These are phyloP conservation scores for Odontamblyopus rebecca DNA, from an alignment of 2,797 vertebrate genomes.

Conservation along the genomic window DNA sequence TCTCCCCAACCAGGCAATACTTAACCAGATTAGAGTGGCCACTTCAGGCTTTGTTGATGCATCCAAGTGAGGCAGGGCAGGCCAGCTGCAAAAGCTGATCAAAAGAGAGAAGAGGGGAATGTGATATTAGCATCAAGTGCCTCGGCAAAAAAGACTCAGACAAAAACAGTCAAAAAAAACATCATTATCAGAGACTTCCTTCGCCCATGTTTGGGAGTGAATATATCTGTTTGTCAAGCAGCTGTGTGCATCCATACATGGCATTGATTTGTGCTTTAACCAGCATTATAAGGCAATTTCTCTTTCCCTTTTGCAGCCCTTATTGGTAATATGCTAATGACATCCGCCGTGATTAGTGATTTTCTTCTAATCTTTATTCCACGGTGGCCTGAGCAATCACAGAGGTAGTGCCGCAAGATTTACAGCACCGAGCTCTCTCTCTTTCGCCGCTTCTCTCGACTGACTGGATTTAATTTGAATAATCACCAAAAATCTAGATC, in stretches of 20 bases:
- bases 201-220: constrained; percentile 75
- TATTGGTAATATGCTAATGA: constrained; percentile 97
- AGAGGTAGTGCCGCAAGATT: constrained; percentile 88
- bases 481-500: constrained; percentile 82
- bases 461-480: constrained; percentile 87
- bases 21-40: constrained; percentile 78
- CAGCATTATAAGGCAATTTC: constrained; percentile 83
- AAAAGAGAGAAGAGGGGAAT: constrained; percentile 76
- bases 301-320: constrained; percentile 80
- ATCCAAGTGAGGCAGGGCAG: constrained; percentile 75
- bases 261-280: constrained; percentile 84
- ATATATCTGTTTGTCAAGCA: constrained; percentile 81
- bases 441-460: constrained; percentile 77
- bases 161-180: constrained; percentile 77
- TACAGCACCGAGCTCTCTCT: constrained; percentile 82
- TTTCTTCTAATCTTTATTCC: constrained; percentile 95
- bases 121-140: constrained; percentile 79
- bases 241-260: constrained; percentile 79
- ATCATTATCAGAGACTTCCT: constrained; percentile 80
- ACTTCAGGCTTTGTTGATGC: constrained; percentile 80
- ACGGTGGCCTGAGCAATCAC: constrained; percentile 90
- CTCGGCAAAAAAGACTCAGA: constrained; percentile 68
- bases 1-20: constrained; percentile 75
- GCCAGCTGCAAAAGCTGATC: constrained; percentile 81
- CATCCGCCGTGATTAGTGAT: constrained; percentile 91